Percentiles rank a stretch among this genome's conserved stretches.
Evolutionary conservation across 1,140 invertebrate genomes (phyloP).

Genomic region (Drosophila parabipectinata): DNA sequence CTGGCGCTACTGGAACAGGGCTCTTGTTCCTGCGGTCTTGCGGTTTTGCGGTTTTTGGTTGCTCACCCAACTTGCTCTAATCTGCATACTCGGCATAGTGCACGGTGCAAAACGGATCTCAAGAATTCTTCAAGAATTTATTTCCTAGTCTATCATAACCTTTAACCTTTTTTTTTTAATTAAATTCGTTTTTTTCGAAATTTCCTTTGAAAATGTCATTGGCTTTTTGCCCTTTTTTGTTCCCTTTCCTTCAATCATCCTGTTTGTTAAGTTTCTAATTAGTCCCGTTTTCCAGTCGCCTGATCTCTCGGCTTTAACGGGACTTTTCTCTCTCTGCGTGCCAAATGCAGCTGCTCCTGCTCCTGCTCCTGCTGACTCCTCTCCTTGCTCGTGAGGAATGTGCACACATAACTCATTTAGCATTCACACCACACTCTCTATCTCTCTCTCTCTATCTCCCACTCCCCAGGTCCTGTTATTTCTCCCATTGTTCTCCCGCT

Average conservation of each 20-base stretch:
- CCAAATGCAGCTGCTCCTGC: conserved; percentile 23
- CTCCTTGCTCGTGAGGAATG: conserved; percentile 26
- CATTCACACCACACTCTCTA: conserved; percentile 37
- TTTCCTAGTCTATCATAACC: too few relatives aligned
- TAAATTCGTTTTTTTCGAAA: not conserved
- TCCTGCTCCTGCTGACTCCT: not conserved
- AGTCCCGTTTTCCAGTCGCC: not conserved
- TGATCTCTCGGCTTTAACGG: conserved; percentile 14
- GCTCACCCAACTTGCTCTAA: conserved; percentile 30
- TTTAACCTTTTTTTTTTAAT: not conserved
- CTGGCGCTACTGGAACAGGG: conserved; percentile 4
- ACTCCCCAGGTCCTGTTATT: not conserved
- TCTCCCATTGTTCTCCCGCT: not conserved
- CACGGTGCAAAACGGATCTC: conserved; percentile 36
- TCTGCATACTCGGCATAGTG: conserved; percentile 36
- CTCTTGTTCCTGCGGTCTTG: conserved; percentile 28
- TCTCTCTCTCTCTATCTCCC: not conserved
- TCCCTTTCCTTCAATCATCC: not conserved
- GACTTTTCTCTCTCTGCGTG: conserved; percentile 24
- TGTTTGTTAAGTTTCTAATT: not conserved
- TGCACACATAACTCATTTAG: conserved; percentile 68
- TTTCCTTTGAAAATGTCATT: not conserved
- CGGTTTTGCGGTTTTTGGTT: conserved; percentile 30
- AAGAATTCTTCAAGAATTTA: conserved; percentile 13
- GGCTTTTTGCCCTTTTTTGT: not conserved